Percentiles rank a stretch among this genome's conserved stretches.
These are phyloP conservation scores for Istiophorus platypterus DNA, from an alignment of 2,113 vertebrate species.

Conservation along the genomic window DNA sequence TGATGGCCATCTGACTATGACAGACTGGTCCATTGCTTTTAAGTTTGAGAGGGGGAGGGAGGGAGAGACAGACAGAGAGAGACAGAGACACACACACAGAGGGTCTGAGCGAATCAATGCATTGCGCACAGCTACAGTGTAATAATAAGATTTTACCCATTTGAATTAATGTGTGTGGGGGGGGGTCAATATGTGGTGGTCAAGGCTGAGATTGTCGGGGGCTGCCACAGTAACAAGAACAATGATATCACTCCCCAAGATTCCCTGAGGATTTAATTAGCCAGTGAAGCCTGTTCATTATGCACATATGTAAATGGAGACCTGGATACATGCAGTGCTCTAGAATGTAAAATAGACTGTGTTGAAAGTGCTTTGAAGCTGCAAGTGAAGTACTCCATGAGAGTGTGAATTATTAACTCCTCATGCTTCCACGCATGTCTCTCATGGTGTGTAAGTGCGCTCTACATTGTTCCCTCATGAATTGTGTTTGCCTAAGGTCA, in stretches of 20 bases:
- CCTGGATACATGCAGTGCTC: slow-evolving; percentile 49
- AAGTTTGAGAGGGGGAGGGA: too few species aligned
- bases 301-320: slow-evolving; percentile 69
- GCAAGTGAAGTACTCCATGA: slow-evolving; percentile 33
- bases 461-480: slow-evolving; percentile 34
- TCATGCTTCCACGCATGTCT: slow-evolving; percentile 30
- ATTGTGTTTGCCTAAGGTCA: slow-evolving; percentile 58
- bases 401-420: slow-evolving; percentile 70
- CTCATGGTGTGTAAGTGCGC: neutral
- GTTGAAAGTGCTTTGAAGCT: slow-evolving; percentile 63
- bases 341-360: slow-evolving; percentile 58
- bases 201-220: too few species aligned
- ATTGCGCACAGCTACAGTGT: too few species aligned
- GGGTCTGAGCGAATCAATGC: too few species aligned
- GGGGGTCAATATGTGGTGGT: too few species aligned
- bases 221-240: slow-evolving; percentile 32
- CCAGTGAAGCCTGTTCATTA: slow-evolving; percentile 54
- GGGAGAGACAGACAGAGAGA: too few species aligned
- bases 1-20: too few species aligned
- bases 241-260: slow-evolving; percentile 8
- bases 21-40: too few species aligned
- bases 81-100: too few species aligned
- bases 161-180: too few species aligned
- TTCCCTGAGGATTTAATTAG: slow-evolving; percentile 63
- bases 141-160: too few species aligned